A percentile compares a stretch with the other conserved stretches of the same genome.
Evolutionary conservation across 2,888 invertebrate genomes (phyloP).

Genomic region (Cosmorhoe ocellata): DNA sequence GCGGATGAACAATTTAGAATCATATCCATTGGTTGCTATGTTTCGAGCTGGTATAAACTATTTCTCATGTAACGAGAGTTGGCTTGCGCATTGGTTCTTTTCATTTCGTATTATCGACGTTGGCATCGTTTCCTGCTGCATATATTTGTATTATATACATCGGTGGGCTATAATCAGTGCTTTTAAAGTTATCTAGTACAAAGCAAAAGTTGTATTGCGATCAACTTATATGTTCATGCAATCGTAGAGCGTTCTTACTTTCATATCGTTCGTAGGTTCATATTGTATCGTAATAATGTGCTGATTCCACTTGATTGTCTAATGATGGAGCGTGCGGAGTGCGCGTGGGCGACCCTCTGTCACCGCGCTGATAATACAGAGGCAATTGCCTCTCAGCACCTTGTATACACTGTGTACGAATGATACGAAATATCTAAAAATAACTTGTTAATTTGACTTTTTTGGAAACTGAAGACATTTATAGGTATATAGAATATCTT

Average conservation of each 20-base stretch:
- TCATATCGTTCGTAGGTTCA: conserved; percentile 23
- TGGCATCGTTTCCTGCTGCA: background rate
- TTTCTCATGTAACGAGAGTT: conserved; percentile 7
- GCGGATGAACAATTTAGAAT: background rate
- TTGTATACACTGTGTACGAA: conserved; percentile 40
- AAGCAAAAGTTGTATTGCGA: background rate
- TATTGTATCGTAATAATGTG: conserved; percentile 45
- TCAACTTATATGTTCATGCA: background rate
- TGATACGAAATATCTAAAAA: conserved; percentile 15
- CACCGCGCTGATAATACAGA: conserved; percentile 55
- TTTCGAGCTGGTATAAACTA: conserved; percentile 9
- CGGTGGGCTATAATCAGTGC: conserved; percentile 17
- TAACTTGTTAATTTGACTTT: background rate
- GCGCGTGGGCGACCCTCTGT: conserved; percentile 76
- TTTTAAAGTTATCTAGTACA: background rate
- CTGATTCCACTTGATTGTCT: conserved; percentile 78
- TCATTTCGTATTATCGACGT: background rate
- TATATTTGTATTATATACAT: conserved; percentile 24
- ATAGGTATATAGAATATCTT: too few relatives aligned
- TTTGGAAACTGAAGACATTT: too few relatives aligned
- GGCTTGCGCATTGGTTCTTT: background rate
- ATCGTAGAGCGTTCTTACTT: conserved; percentile 9
- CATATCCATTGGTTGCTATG: conserved; percentile 25
- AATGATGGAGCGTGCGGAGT: conserved; percentile 69
- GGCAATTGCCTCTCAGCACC: conserved; percentile 56